Conservation (phyloP, 2,797 vertebrate genomes). For the Arremon aurantiirostris region DNA sequence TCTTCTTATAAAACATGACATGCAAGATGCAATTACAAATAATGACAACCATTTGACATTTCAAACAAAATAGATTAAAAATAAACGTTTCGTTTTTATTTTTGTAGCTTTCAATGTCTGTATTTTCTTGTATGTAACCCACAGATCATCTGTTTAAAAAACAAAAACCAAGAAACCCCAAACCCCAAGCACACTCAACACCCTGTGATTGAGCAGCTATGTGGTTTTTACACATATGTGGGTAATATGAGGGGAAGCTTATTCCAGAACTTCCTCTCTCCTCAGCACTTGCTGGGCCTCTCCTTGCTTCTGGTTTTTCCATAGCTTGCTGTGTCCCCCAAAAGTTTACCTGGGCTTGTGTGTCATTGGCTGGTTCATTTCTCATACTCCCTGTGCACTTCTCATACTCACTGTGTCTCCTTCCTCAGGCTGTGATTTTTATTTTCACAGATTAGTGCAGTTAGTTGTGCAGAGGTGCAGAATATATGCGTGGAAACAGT, state of each 20-base stretch:
- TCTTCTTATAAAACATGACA: neutral
- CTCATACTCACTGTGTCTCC: neutral
- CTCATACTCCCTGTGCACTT: neutral
- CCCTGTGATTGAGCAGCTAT: conserved; percentile 10
- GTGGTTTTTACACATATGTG: neutral
- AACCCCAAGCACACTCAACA: neutral
- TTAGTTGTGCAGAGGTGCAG: neutral
- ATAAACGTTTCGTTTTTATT: conserved; percentile 12
- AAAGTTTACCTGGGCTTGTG: neutral
- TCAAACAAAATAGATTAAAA: conserved; percentile 10
- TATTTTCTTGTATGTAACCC: conserved; percentile 7
- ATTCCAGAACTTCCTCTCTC: neutral
- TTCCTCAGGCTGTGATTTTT: neutral
- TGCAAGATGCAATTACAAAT: conserved; percentile 5
- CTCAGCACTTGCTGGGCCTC: neutral
- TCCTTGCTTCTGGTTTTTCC: neutral
- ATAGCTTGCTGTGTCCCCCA: neutral
- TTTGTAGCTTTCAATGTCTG: neutral
- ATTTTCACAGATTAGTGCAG: neutral
- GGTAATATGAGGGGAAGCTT: neutral
- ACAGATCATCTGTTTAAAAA: conserved; percentile 6
- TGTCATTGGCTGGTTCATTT: neutral
- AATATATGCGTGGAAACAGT: neutral
- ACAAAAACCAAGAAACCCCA: neutral
- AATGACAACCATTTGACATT: conserved; percentile 19